Percentiles rank a stretch among this genome's conserved stretches.
These are phyloP conservation scores for Standfussiana lucernea DNA, from an alignment of 2,888 invertebrate genomes.

Conservation along the genomic window DNA sequence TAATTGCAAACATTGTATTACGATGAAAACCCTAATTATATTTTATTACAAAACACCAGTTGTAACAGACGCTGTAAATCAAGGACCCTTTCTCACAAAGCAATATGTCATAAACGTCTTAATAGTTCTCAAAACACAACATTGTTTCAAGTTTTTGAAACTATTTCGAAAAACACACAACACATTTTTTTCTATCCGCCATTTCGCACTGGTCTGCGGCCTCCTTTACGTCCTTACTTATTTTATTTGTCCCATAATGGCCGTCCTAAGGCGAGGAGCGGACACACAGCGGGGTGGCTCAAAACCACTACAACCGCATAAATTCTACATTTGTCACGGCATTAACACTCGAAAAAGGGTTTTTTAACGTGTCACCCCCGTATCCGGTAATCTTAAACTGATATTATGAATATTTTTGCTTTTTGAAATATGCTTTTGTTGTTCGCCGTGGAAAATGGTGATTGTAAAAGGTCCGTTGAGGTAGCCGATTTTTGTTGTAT, in stretches of 20 bases:
- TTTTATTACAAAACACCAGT: constrained; percentile 24
- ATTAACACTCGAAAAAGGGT: constrained; percentile 89
- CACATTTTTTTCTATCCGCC: constrained; percentile 32
- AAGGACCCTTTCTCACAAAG: constrained; percentile 24
- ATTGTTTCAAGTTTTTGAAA: constrained; percentile 47
- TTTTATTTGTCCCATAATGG: constrained; percentile 71
- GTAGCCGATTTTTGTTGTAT: constrained; percentile 50
- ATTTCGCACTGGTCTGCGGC: constrained; percentile 67
- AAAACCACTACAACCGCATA: constrained; percentile 86
- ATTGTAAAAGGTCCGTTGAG: constrained; percentile 45
- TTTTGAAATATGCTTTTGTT: constrained; percentile 80
- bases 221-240: constrained; percentile 61
- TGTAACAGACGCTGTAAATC: constrained; percentile 41
- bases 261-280: constrained; percentile 74
- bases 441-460: constrained; percentile 75
- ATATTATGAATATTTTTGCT: constrained; percentile 80
- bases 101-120: constrained; percentile 54
- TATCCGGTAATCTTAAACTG: constrained; percentile 86
- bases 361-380: constrained; percentile 89
- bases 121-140: constrained; percentile 39
- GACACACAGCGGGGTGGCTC: constrained; percentile 83
- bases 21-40: constrained; percentile 15
- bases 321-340: constrained; percentile 90
- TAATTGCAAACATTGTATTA: constrained; percentile 23
- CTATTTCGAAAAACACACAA: constrained; percentile 49